Percentiles rank a stretch among this genome's conserved stretches.
Evolutionary conservation across 2,797 vertebrate genomes (phyloP).

Genomic region (Microctenopoma lineatum): DNA sequence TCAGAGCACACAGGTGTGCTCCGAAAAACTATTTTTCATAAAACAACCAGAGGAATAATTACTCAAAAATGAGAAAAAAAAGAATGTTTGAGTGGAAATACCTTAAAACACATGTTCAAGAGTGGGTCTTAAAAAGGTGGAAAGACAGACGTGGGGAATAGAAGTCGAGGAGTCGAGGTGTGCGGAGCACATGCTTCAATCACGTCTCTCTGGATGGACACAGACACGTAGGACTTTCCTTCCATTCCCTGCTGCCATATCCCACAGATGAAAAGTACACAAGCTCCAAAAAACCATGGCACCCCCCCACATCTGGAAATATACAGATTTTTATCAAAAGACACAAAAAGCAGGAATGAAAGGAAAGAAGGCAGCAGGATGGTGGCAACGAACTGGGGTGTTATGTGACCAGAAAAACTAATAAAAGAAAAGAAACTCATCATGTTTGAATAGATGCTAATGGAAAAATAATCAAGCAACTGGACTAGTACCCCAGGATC

Average conservation of each 20-base stretch:
- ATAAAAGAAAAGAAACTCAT: slow-evolving; percentile 2
- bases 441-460: slow-evolving; percentile 30
- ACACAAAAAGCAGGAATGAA: slow-evolving; percentile 59
- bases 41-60: slow-evolving; percentile 36
- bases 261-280: slow-evolving; percentile 37
- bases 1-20: slow-evolving; percentile 48
- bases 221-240: not conserved
- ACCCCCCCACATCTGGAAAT: slow-evolving; percentile 37
- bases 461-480: slow-evolving; percentile 29
- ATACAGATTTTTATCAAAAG: slow-evolving; percentile 45
- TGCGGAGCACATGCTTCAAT: slow-evolving; percentile 5
- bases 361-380: slow-evolving; percentile 33
- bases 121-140: slow-evolving; percentile 56
- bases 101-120: slow-evolving; percentile 62
- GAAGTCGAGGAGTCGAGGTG: not conserved
- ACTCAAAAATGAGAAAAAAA: slow-evolving; percentile 26
- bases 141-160: slow-evolving; percentile 11
- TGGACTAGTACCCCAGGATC: slow-evolving; percentile 27
- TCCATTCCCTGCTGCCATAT: slow-evolving; percentile 24
- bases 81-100: slow-evolving; percentile 47
- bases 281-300: slow-evolving; percentile 30
- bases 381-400: slow-evolving; percentile 9
- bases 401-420: slow-evolving; percentile 17
- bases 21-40: slow-evolving; percentile 29
- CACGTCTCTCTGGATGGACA: slow-evolving; percentile 29